phyloP scores from a whole-genome alignment of 2,797 vertebrate genomes.

The Oceanodroma leucorhoa region DNA sequence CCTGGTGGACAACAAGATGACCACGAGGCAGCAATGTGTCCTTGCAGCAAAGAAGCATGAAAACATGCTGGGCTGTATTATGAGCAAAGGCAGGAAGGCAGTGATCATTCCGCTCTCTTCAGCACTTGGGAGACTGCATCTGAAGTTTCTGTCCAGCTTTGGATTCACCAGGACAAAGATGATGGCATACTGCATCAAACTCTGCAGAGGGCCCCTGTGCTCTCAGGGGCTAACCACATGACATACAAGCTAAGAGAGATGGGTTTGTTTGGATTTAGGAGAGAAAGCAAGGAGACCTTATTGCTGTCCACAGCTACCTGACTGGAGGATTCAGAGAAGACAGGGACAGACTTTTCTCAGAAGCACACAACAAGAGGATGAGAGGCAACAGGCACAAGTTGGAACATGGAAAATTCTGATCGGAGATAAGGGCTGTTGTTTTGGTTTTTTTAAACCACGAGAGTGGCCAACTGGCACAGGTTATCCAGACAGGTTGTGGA shows the following conservation, averaged over 20 bases:
- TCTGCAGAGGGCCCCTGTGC: background rate
- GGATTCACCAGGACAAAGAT: background rate
- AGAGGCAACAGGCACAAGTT: background rate
- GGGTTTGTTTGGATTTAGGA: background rate
- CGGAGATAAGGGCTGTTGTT: accelerated
- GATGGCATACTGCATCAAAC: background rate
- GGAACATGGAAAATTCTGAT: background rate
- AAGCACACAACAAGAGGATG: background rate
- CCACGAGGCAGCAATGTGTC: background rate
- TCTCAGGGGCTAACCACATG: background rate
- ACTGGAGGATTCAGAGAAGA: background rate
- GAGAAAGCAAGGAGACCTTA: background rate
- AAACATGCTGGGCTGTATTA: background rate
- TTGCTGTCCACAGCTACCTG: background rate
- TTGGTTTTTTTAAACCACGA: background rate
- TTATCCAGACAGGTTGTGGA: background rate
- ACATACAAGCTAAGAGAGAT: background rate
- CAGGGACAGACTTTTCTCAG: background rate
- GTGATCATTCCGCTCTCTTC: background rate
- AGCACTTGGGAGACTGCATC: background rate
- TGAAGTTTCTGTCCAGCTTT: background rate
- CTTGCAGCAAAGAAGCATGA: background rate
- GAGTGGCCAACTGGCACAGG: background rate
- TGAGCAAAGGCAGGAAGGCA: background rate
- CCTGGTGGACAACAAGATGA: background rate